Evolutionary conservation across 2,888 invertebrate genomes (phyloP).

Genomic region (Chromoteleia sp.): DNA sequence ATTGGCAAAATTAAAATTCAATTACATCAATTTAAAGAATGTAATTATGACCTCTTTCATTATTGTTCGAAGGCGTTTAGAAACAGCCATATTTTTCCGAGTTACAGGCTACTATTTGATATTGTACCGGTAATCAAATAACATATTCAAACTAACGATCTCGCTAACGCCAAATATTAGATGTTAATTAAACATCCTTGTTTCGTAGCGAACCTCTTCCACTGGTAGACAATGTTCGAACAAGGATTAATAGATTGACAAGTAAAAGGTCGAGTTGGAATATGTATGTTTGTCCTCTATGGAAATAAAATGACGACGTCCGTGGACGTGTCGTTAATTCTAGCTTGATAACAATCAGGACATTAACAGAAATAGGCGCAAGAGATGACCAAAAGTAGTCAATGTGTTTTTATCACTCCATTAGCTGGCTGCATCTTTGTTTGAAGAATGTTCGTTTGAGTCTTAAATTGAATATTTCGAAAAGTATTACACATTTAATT

Average conservation of each 20-base stretch:
- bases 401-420: conserved; percentile 65
- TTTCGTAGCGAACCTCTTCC: conserved; percentile 29
- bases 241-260: conserved; percentile 69
- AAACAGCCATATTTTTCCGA: conserved; percentile 6
- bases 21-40: too few species aligned
- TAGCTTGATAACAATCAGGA: conserved; percentile 58
- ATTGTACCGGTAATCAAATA: background rate
- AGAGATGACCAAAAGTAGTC: conserved; percentile 58
- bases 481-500: conserved; percentile 63
- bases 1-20: too few species aligned
- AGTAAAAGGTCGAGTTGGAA: conserved; percentile 51
- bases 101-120: conserved; percentile 15
- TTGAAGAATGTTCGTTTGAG: conserved; percentile 39
- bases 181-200: conserved; percentile 65
- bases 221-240: conserved; percentile 34
- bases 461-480: conserved; percentile 41
- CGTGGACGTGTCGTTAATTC: conserved; percentile 64
- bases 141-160: conserved; percentile 48
- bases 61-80: background rate
- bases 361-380: conserved; percentile 64
- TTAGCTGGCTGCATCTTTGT: conserved; percentile 63
- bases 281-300: conserved; percentile 46
- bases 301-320: conserved; percentile 62
- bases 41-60: too few species aligned
- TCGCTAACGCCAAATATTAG: conserved; percentile 60